Evolutionary conservation across 2,113 vertebrate genomes (phyloP).

Genomic region (Ramphastos sulfuratus): DNA sequence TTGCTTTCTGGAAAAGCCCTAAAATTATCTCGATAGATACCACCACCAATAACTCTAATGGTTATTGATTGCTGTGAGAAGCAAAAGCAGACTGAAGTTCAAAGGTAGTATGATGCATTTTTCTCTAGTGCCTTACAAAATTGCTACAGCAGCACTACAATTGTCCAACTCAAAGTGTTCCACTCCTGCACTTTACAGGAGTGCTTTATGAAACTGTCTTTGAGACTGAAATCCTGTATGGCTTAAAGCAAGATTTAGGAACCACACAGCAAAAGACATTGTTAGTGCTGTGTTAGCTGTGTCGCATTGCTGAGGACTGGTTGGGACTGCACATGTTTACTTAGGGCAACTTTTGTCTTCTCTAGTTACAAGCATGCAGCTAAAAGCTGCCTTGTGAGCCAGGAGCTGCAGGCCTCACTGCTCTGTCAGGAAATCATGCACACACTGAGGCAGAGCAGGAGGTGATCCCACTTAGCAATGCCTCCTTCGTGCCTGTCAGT

Average conservation of each 20-base stretch:
- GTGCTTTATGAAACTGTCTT: not conserved
- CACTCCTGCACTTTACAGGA: not conserved
- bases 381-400: not conserved
- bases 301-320: not conserved
- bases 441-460: not conserved
- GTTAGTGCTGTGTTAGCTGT: not conserved
- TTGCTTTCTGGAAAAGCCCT: constrained; percentile 25
- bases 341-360: not conserved
- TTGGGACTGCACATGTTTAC: not conserved
- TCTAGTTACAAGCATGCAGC: not conserved
- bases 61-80: constrained; percentile 44
- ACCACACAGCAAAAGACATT: not conserved
- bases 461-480: not conserved
- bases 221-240: not conserved
- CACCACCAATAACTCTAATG: constrained; percentile 7
- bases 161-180: not conserved
- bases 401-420: not conserved
- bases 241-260: not conserved
- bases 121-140: constrained; percentile 48
- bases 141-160: constrained; percentile 15
- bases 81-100: constrained; percentile 44
- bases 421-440: not conserved
- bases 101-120: constrained; percentile 29
- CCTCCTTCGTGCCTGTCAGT: not conserved
- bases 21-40: not conserved